These are phyloP conservation scores for Telenomus remus DNA, from an alignment of 1,140 invertebrate species.

Conservation along the genomic window DNA sequence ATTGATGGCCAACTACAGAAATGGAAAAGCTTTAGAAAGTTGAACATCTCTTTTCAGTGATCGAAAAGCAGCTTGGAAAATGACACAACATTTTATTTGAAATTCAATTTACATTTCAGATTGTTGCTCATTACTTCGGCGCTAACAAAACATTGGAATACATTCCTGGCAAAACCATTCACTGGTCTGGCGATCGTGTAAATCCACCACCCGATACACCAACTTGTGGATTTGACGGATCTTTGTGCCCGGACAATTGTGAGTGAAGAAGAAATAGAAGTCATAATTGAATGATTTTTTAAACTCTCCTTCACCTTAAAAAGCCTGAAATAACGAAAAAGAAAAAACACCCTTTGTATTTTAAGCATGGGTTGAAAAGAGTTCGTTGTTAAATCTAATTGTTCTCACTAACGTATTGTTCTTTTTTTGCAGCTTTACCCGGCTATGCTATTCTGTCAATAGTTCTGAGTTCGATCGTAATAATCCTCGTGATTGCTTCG, in stretches of 20 bases:
- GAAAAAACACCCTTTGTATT: too few relatives aligned
- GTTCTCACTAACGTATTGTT: not conserved
- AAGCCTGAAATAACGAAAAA: too few relatives aligned
- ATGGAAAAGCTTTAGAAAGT: too few relatives aligned
- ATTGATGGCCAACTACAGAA: too few relatives aligned
- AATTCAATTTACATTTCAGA: conserved; percentile 73
- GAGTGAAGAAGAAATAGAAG: conserved; percentile 62
- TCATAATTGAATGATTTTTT: too few relatives aligned
- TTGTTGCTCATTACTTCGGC: conserved; percentile 91
- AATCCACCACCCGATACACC: conserved; percentile 89
- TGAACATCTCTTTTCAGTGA: too few relatives aligned
- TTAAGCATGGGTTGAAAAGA: too few relatives aligned
- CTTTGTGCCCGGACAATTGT: conserved; percentile 87
- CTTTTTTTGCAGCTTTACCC: conserved; percentile 80
- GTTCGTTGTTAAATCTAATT: too few relatives aligned
- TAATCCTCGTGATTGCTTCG: conserved; percentile 84
- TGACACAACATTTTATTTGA: too few relatives aligned
- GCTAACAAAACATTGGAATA: conserved; percentile 83
- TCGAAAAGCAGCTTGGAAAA: too few relatives aligned
- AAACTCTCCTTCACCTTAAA: too few relatives aligned
- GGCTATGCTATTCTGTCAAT: conserved; percentile 91
- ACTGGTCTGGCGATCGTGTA: conserved; percentile 89
- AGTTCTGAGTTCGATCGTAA: conserved; percentile 85
- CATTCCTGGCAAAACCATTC: conserved; percentile 82
- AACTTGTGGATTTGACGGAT: conserved; percentile 93